phyloP scores from a whole-genome alignment of 2,797 vertebrate species.

The Neoniphon sammara region DNA sequence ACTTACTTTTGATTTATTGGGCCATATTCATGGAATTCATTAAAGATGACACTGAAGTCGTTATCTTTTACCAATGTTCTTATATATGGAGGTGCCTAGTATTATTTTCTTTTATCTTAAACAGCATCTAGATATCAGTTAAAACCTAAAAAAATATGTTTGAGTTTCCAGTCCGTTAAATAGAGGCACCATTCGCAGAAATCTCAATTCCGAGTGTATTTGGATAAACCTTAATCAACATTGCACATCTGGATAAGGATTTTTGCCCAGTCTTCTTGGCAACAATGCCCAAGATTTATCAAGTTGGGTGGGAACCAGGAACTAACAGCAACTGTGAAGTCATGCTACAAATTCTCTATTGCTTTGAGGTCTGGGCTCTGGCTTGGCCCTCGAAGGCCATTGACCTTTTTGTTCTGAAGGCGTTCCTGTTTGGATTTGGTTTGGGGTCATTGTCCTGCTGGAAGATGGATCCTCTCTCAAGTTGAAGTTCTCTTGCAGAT shows the following conservation, averaged over 20 bases:
- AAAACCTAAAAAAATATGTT: no score
- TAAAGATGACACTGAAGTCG: no score
- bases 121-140: no score
- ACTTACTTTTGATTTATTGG: no score
- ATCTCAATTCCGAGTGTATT: not conserved
- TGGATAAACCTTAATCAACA: not conserved
- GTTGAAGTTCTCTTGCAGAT: not conserved
- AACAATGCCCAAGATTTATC: not conserved
- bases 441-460: slow-evolving; percentile 1
- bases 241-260: not conserved
- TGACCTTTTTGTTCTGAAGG: not conserved
- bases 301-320: not conserved
- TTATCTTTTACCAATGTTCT: no score
- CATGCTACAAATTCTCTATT: not conserved
- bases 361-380: not conserved
- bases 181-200: not conserved
- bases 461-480: not conserved
- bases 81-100: no score
- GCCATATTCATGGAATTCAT: no score
- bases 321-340: not conserved
- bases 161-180: no score
- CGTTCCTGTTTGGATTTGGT: not conserved
- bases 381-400: not conserved
- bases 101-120: no score
- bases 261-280: not conserved